These are phyloP conservation scores for Trinectes maculatus DNA, from an alignment of 2,113 vertebrate genomes.

Conservation along the genomic window DNA sequence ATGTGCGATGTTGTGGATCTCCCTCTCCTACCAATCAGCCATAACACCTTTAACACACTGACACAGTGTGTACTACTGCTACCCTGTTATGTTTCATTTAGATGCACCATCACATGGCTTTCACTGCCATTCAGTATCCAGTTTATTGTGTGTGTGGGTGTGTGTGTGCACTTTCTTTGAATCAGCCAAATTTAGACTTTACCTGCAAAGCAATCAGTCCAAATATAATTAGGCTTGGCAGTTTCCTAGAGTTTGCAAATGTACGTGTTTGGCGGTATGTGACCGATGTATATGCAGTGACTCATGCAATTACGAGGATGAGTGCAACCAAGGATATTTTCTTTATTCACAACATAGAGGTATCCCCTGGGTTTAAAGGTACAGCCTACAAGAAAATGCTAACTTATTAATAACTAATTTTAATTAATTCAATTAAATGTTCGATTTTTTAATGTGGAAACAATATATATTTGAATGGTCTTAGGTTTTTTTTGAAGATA, in stretches of 20 bases:
- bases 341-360: too few species aligned
- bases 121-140: neutral
- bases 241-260: neutral
- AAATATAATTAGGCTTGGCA: neutral
- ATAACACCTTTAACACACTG: conserved; percentile 22
- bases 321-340: too few species aligned
- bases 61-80: conserved; percentile 18
- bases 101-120: conserved; percentile 1
- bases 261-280: neutral
- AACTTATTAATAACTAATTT: too few species aligned
- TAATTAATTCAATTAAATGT: too few species aligned
- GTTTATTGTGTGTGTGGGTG: neutral
- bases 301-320: too few species aligned
- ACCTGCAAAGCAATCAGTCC: neutral
- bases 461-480: too few species aligned
- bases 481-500: too few species aligned
- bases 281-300: too few species aligned
- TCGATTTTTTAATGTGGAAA: too few species aligned
- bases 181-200: too few species aligned
- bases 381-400: too few species aligned
- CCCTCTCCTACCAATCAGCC: conserved; percentile 18
- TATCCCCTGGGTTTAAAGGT: too few species aligned
- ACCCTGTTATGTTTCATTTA: conserved; percentile 4
- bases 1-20: conserved; percentile 47
- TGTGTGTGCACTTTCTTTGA: conserved; percentile 3